Base-by-base conservation (phyloP, 2,888 invertebrate species). In the Tenthredo mesomela region DNA sequence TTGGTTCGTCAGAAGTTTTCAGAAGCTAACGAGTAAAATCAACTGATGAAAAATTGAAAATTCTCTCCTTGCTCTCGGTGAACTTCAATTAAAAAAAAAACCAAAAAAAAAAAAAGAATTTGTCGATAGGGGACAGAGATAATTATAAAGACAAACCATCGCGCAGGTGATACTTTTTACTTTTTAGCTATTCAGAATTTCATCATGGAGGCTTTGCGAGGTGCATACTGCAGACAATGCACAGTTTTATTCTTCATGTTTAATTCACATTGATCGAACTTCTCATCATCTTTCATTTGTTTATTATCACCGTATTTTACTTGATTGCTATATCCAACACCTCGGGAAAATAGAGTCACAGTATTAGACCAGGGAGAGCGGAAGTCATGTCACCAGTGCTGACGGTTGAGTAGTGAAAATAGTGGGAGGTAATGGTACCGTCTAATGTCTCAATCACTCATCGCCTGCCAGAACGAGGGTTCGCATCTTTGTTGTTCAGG, bases 401-500 rank as follows among this genome's bases (percentile, higher is more conserved):
- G 70, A 70, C 33, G n/a, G 70, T 40, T 18, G 21, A 21, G 40
- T 73, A n/a, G 43, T 73, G 43, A 73, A 25, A 12, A 40, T 40
- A 43, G 71, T 73, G 43, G 71, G 71, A 43, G 71, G 78, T 78
- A 61, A 82, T 71, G 67, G 70, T 82, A 40, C 67, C 82, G 82
- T 82, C 82, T 82, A 82, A 82, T 82, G 82, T 82, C 82, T 70
- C 67, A 33, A 65, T 82, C 82, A 82, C 82, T 82, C 67, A 65
- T 82, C 82, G 70, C 67, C 37, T 67, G 82, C 61, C 82, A 67
- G 43, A 73, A 73, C 40, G 43, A 73, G 21, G 21, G 43, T 73
- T 73, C 15, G 43, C 71, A 29, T 73, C 40, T 21, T 40, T 0
- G 71, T 43, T 43, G 21, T 43, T 25, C 71, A 10, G 71, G 40